Evolutionary conservation across 2,113 vertebrate genomes (phyloP), one percentile per base, ranked within the genome.

Genomic region (Psilopsiagon aurifrons): DNA sequence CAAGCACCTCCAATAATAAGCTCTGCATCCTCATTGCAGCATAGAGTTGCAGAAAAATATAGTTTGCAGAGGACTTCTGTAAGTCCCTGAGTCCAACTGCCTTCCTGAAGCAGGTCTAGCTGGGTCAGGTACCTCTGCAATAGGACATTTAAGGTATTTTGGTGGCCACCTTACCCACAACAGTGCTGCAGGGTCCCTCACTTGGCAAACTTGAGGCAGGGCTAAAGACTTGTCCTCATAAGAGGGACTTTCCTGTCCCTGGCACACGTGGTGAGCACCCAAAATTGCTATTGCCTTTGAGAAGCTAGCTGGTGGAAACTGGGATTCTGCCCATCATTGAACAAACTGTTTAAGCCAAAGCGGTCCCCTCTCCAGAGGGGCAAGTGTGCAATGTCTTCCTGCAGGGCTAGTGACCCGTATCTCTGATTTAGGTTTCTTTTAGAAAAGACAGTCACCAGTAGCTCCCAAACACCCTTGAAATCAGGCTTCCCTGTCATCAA

Each of bases 161-260:
- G 2, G 70, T 44, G 41, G 17, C 27, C 46, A 6, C 44, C 27
- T 54, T 51, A 20, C n/a, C 52, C 37, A 27, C 0, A 0, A 10
- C 27, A 33, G 25, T 12, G 33, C 13, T 5, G 7, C 46, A 41
- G 17, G 13, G 7, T 69, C 33, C 27, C 29, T 68, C 9, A 2
- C 7, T 7, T 10, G 17, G 41, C 57, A 44, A 54, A 63, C 22
- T 5, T 44, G 28, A 81, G 33, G 39, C 41, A 69, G 24, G 0
- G 1, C 46, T 49, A 25, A 12, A 6, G 41, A 13, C 39, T 77
- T 33, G 10, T 83, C 35, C 75, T 78, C 60, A 43, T 35, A 51
- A 23, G 29, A 37, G 49, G 8, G 41, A 9, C 14, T 6, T 24
- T 88, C 20, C 49, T 5, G 11, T 41, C 31, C 9, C 64, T 27